phyloP scores from a whole-genome alignment of 2,888 invertebrate genomes.

The Tetropium fuscum region DNA sequence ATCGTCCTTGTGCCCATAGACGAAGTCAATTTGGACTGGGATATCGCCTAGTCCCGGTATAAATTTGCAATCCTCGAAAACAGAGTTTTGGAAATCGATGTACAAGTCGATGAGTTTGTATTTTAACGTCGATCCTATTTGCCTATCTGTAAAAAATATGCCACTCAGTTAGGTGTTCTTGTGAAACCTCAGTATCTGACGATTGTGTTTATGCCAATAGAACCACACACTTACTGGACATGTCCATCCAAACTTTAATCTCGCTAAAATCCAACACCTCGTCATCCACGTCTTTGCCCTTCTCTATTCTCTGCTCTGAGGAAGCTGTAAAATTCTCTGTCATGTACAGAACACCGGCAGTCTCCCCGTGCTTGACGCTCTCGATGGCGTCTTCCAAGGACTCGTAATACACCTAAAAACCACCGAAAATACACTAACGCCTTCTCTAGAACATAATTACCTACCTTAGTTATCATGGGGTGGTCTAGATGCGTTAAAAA shows the following conservation, averaged over 20 bases:
- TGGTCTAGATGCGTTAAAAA: constrained; percentile 72
- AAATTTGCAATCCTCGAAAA: constrained; percentile 75
- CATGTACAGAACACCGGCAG: constrained; percentile 77
- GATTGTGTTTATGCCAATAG: background rate
- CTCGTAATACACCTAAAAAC: constrained; percentile 66
- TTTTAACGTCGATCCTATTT: constrained; percentile 82
- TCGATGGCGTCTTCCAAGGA: constrained; percentile 68
- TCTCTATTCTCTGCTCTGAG: constrained; percentile 70
- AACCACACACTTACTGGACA: constrained; percentile 43
- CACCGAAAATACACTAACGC: background rate
- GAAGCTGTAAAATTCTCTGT: constrained; percentile 79
- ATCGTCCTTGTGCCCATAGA: constrained; percentile 76
- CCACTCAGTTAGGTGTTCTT: no score
- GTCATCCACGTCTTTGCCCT: constrained; percentile 70
- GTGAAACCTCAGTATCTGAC: no score
- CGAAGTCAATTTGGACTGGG: constrained; percentile 73
- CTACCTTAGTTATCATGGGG: constrained; percentile 65
- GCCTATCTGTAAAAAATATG: constrained; percentile 77
- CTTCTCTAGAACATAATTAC: background rate
- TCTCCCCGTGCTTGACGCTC: constrained; percentile 69
- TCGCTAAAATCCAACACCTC: constrained; percentile 72
- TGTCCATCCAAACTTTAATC: constrained; percentile 73
- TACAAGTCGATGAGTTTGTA: constrained; percentile 74
- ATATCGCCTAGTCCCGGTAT: constrained; percentile 70
- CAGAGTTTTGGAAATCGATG: constrained; percentile 72